A percentile compares a stretch with the other conserved stretches of the same genome.
phyloP scores from a whole-genome alignment of 2,113 vertebrate species.

The Gnathonemus echidnorhynchus region DNA sequence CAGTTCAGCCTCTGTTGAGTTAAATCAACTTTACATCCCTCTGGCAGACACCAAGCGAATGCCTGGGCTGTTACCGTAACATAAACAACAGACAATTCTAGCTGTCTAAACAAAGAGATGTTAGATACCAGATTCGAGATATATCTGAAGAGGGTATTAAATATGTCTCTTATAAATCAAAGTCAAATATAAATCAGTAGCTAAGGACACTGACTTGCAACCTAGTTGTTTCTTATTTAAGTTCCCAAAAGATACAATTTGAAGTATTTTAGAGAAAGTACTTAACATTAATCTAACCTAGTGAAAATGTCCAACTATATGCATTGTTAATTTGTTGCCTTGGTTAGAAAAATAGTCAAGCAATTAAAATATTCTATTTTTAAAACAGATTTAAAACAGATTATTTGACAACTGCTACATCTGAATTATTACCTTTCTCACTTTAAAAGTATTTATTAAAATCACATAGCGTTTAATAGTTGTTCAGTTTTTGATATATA shows the following conservation, averaged over 20 bases:
- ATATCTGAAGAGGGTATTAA: background rate
- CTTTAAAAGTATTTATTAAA: background rate
- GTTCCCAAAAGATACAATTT: background rate
- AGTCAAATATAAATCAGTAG: constrained; percentile 11
- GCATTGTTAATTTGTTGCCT: background rate
- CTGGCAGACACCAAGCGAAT: background rate
- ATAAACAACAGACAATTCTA: background rate
- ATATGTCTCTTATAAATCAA: background rate
- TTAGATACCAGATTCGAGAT: background rate
- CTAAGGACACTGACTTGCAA: background rate
- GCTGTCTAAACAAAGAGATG: constrained; percentile 1
- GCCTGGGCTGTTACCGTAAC: background rate
- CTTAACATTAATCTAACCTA: background rate
- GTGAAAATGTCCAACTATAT: background rate
- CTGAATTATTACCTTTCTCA: background rate
- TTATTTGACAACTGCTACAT: background rate
- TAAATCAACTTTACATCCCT: background rate
- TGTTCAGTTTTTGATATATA: background rate
- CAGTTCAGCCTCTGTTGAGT: background rate
- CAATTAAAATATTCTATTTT: background rate
- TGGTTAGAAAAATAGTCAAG: background rate
- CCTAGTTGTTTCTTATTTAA: background rate
- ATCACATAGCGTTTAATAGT: background rate
- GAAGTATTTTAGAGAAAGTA: background rate
- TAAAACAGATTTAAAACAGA: background rate